Percentiles rank a stretch among this genome's conserved stretches.
These are phyloP conservation scores for Hiodon tergisus DNA, from an alignment of 2,113 vertebrate genomes.

Conservation along the genomic window DNA sequence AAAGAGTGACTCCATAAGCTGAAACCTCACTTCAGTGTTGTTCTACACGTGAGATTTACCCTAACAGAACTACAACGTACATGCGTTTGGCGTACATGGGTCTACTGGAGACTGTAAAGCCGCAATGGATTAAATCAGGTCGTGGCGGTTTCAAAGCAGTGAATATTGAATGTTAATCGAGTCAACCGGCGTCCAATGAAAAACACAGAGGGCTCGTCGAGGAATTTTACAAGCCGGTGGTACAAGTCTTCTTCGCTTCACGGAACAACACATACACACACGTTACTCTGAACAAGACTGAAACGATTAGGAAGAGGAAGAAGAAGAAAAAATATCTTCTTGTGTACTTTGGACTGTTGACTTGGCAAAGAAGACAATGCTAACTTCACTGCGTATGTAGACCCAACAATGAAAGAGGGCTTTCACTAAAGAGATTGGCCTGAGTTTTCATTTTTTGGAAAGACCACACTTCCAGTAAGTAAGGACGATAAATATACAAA, in stretches of 20 bases:
- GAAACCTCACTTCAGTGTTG: constrained; percentile 43
- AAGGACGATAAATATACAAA: constrained; percentile 9
- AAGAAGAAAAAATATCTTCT: neutral
- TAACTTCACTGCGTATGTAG: neutral
- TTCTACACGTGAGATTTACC: constrained; percentile 36
- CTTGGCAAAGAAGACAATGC: neutral
- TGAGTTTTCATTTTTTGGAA: neutral
- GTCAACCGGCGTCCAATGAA: constrained; percentile 43
- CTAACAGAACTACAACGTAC: constrained; percentile 32
- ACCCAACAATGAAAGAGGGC: neutral
- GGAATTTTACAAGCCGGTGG: constrained; percentile 29
- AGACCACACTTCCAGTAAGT: neutral
- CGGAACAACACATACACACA: constrained; percentile 33
- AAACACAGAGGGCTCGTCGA: constrained; percentile 37
- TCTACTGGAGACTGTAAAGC: constrained; percentile 32
- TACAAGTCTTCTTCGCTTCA: constrained; percentile 35
- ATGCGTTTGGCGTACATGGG: constrained; percentile 27
- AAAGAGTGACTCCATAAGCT: constrained; percentile 18
- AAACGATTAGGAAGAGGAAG: neutral
- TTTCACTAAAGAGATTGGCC: neutral
- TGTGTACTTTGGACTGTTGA: neutral
- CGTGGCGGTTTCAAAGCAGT: constrained; percentile 47
- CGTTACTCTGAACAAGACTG: constrained; percentile 12
- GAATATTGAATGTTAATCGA: constrained; percentile 55
- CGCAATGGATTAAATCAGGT: constrained; percentile 45